A percentile compares a stretch with the other conserved stretches of the same genome.
Conservation (phyloP, 1,140 invertebrate genomes). For the Anthonomus grandis region DNA sequence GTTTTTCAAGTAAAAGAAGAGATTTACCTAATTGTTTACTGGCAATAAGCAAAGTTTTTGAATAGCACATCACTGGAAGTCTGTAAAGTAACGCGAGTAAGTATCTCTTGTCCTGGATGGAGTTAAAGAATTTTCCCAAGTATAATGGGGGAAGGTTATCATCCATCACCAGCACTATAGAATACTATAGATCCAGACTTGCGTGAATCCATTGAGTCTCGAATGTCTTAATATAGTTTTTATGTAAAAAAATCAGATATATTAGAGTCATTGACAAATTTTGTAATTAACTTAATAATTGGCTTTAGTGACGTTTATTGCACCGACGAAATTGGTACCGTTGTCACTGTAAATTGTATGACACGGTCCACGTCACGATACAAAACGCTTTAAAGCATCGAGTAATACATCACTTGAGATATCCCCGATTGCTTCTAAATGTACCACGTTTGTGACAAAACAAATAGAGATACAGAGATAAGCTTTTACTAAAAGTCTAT, state of each 20-base stretch:
- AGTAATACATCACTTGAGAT: too few species aligned
- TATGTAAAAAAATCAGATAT: conserved; percentile 13
- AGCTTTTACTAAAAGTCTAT: conserved; percentile 40
- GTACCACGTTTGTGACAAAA: too few species aligned
- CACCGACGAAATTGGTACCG: conserved; percentile 24
- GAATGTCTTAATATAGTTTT: conserved; percentile 11
- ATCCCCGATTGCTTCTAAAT: conserved; percentile 47
- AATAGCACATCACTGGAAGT: background rate
- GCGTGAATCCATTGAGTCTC: background rate
- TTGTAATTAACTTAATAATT: background rate
- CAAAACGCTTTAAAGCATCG: too few species aligned
- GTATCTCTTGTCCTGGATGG: background rate
- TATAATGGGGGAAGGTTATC: background rate
- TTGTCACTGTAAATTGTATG: conserved; percentile 34
- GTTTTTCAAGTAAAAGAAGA: background rate
- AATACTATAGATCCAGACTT: background rate
- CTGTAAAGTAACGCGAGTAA: background rate
- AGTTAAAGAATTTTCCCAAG: background rate
- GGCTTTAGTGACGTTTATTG: conserved; percentile 15
- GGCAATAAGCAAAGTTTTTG: background rate
- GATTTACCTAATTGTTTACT: background rate
- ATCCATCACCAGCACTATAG: background rate
- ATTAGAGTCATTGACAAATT: background rate
- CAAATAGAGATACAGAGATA: too few species aligned
- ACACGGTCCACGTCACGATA: too few species aligned